Percentiles rank a stretch among this genome's conserved stretches.
Conservation (phyloP, 2,113 vertebrate species). For the Nannospalax galili region DNA sequence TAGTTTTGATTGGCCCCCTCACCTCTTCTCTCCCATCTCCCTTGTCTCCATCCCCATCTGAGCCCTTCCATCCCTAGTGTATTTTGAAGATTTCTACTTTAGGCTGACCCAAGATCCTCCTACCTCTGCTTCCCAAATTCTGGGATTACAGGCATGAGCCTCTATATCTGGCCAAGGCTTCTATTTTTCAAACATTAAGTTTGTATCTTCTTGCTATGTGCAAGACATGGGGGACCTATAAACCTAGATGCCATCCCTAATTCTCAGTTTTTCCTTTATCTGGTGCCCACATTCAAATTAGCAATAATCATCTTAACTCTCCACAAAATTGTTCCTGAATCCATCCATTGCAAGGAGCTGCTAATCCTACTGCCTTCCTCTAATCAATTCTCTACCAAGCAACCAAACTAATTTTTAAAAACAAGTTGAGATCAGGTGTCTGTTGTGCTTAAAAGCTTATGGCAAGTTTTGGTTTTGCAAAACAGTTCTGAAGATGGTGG, state of each 20-base stretch:
- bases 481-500: background rate
- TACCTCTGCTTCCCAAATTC: background rate
- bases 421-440: slow-evolving; percentile 12
- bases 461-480: background rate
- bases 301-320: background rate
- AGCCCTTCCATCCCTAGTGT: background rate
- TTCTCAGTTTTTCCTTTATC: slow-evolving; percentile 19
- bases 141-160: background rate
- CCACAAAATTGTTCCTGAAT: background rate
- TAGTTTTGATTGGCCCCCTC: background rate
- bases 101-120: background rate
- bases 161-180: background rate
- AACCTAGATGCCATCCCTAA: background rate
- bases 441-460: slow-evolving; percentile 61
- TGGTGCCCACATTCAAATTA: background rate
- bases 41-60: background rate
- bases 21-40: too few relatives aligned
- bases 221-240: background rate
- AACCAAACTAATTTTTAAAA: slow-evolving; percentile 60
- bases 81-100: background rate
- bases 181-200: slow-evolving; percentile 30
- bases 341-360: background rate
- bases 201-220: background rate
- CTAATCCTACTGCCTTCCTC: background rate
- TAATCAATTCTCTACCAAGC: slow-evolving; percentile 25